phyloP scores from a whole-genome alignment of 2,888 invertebrate species.

The Desoria tigrina region DNA sequence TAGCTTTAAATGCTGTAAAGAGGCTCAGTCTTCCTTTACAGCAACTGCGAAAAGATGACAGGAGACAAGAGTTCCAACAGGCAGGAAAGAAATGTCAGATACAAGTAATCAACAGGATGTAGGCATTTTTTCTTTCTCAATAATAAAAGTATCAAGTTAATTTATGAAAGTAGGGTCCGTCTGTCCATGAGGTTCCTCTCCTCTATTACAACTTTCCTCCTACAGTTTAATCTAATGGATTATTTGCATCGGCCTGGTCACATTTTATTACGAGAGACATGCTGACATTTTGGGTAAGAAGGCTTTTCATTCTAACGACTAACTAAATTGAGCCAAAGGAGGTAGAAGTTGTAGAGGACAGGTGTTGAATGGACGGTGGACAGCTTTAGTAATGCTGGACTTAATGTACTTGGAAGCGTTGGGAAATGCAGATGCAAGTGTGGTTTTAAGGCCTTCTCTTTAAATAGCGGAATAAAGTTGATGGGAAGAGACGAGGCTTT shows the following conservation, averaged over 20 bases:
- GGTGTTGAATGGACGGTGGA: conserved; percentile 48
- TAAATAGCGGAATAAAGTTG: neutral
- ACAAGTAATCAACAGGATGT: conserved; percentile 21
- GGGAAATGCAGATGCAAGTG: conserved; percentile 25
- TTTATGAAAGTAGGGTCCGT: neutral
- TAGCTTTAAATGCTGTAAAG: neutral
- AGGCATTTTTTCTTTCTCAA: neutral
- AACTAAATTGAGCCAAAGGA: conserved; percentile 16
- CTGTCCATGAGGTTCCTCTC: neutral
- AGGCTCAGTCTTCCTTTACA: neutral
- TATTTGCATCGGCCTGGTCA: neutral
- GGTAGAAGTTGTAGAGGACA: conserved; percentile 31
- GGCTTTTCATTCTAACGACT: neutral
- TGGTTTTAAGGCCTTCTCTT: neutral
- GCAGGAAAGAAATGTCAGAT: conserved; percentile 10
- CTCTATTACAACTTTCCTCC: no score
- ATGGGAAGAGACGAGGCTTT: no score
- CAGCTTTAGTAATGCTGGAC: conserved; percentile 23
- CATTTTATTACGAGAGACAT: neutral
- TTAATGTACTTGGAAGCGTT: conserved; percentile 32
- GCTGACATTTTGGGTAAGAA: neutral
- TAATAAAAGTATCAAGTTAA: neutral
- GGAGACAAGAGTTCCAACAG: conserved; percentile 4
- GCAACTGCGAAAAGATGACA: conserved; percentile 13
- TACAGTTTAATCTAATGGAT: no score